Conservation (phyloP, 2,797 vertebrate genomes). For the Parotocinclus haroldoi region DNA sequence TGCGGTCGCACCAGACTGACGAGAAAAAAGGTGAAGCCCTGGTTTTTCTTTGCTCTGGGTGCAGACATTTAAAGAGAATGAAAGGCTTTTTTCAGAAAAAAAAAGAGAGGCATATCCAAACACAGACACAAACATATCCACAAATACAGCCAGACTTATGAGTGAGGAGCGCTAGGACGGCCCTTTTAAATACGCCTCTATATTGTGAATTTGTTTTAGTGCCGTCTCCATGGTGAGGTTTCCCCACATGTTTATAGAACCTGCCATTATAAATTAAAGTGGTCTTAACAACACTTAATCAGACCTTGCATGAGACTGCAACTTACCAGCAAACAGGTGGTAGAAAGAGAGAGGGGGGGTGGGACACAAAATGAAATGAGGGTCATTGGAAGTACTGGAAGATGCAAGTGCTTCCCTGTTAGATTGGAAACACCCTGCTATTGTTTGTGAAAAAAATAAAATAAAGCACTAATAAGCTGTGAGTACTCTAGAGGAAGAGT, state of each 20-base stretch:
- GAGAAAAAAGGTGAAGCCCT: not conserved
- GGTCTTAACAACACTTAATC: slow-evolving; percentile 77
- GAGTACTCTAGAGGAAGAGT: not conserved
- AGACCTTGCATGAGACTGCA: slow-evolving; percentile 56
- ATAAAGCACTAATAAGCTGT: not conserved
- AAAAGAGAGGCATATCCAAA: not conserved
- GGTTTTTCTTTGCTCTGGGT: not conserved
- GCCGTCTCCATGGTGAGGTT: slow-evolving; percentile 79
- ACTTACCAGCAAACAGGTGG: slow-evolving; percentile 24
- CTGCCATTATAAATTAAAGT: slow-evolving; percentile 78
- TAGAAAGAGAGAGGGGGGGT: slow-evolving; percentile 54
- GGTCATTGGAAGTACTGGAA: too few species aligned
- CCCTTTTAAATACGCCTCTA: slow-evolving; percentile 81
- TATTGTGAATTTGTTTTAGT: slow-evolving; percentile 80
- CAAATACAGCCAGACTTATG: slow-evolving; percentile 44
- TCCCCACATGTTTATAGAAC: slow-evolving; percentile 76
- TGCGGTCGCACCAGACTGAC: too few species aligned
- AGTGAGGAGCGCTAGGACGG: slow-evolving; percentile 51
- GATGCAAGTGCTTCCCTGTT: slow-evolving; percentile 2
- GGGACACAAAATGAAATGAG: slow-evolving; percentile 42
- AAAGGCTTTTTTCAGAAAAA: not conserved
- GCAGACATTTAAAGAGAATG: not conserved
- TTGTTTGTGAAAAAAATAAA: slow-evolving; percentile 23
- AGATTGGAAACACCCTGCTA: slow-evolving; percentile 49
- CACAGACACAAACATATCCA: slow-evolving; percentile 17